A percentile compares a stretch with the other conserved stretches of the same genome.
phyloP scores from a whole-genome alignment of 2,888 invertebrate genomes.

The Prosopocoilus inquinatus region DNA sequence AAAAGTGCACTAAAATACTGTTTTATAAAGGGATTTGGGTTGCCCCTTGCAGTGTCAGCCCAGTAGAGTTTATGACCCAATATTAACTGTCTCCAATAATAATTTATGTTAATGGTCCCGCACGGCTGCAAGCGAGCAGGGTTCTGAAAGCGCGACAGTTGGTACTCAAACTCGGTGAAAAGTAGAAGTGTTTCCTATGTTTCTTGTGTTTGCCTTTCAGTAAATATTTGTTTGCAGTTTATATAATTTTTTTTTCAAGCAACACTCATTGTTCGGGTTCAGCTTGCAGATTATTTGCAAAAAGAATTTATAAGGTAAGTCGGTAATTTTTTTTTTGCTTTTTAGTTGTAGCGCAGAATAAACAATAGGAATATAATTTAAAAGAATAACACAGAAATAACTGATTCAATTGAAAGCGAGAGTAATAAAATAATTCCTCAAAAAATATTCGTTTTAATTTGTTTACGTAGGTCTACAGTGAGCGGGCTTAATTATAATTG shows the following conservation, averaged over 20 bases:
- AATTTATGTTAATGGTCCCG: slow-evolving; percentile 56
- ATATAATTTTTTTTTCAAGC: no score
- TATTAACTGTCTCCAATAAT: slow-evolving; percentile 62
- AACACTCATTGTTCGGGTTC: no score
- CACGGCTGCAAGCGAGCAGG: slow-evolving; percentile 38
- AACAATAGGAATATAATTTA: no score
- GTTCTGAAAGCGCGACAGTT: slow-evolving; percentile 46
- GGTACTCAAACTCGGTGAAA: slow-evolving; percentile 46
- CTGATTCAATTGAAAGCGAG: no score
- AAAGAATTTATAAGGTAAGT: no score
- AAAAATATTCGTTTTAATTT: background rate
- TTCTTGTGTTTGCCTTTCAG: background rate
- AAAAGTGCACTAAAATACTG: background rate
- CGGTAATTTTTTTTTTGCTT: no score
- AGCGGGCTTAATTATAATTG: slow-evolving; percentile 13
- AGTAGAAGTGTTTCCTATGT: slow-evolving; percentile 36
- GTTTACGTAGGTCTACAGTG: background rate
- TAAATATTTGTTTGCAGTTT: no score
- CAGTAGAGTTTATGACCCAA: slow-evolving; percentile 52
- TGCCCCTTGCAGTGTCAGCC: slow-evolving; percentile 33
- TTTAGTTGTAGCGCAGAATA: no score
- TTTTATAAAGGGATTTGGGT: slow-evolving; percentile 10
- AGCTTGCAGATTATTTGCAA: no score
- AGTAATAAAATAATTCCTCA: no score
- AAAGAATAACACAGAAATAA: no score